Base-by-base conservation (phyloP, 2,797 vertebrate genomes). In the Sebastes diploproa region DNA sequence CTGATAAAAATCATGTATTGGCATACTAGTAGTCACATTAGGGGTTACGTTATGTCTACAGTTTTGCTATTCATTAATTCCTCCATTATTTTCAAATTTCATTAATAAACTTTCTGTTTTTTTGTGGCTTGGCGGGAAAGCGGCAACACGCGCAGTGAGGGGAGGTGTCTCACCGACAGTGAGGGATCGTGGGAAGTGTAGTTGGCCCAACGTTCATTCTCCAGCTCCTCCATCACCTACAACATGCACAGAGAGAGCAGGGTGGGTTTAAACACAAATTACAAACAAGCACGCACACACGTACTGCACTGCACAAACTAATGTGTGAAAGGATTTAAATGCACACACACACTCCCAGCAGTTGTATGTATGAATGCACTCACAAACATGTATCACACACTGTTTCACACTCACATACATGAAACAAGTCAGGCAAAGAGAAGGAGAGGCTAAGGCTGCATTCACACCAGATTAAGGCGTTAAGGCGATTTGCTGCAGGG, bases 221-320 rank as follows among this genome's bases (percentile, higher is more conserved):
- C 98, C 94, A 99, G 94, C 72, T 99, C 98, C 67, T 99, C 98
- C 97, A 98, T 98, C 89, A 99, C 98, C 94, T 99, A 97, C 83
- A 96, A 96, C 96, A 98, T 97, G 82, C 87, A 89, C 56, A 88
- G 83, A 93, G 61, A 93, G 55, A 86, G 86, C 13, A 7, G 11
- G 58, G 59, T 78, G 75, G 77, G 54, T 74, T 91, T 89, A 86
- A 60, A 76, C 36, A 72, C 50, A 69, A 25, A 79, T 46, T 70
- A 32, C 58, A 73, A 69, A 75, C 70, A 72, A 18, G 4, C 25
- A 63, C 62, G 52, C 30, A 14, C 23, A 54, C 59, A 61, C 46
- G 18, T 50, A 50, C 46, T 50, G 46, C 2, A 65, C 62, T 12
- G 29, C 18, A 25, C 10, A 34, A 56, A 69, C 42, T 46, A 34